Base-by-base conservation (phyloP, 2,113 vertebrate species). In the Corythornis vintsioides region DNA sequence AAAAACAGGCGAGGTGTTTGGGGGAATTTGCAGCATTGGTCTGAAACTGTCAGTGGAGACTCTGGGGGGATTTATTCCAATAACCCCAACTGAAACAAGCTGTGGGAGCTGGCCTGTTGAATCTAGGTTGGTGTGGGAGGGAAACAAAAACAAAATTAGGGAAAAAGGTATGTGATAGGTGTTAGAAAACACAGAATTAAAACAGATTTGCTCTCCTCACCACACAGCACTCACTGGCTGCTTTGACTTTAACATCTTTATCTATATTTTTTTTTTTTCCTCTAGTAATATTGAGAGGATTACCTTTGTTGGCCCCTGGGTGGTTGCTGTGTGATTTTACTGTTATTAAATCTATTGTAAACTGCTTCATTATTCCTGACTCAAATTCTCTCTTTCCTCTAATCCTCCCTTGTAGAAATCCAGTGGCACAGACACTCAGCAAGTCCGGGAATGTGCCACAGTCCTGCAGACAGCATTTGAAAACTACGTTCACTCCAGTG, bases 301-400 rank as follows among this genome's bases (percentile, higher is more conserved):
- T 99, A 99, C 98, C 98, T 99, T 98, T 95, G 97, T 97, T 97
- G 98, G 98, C 98, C 98, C 98, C 98, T 98, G 88, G 97, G 98
- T 98, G 98, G 98, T 98, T 98, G 98, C 98, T 98, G 98, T 98
- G 98, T 99, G 98, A 98, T 99, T 99, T 99, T 98, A 99, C 98
- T 99, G 98, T 99, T 99, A 99, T 99, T 99, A 99, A 99, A 98
- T 98, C 98, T 98, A 97, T 98, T 98, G 98, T 99, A 98, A 99
- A 98, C 98, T 97, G 97, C 98, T 98, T 99, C 98, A 98, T 99
- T 98, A 98, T 99, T 98, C 97, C 97, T 95, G 94, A 96, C 97
- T 97, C 94, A 90, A 83, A 94, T 94, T 97, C 95, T 97, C 86
- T 94, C 95, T 97, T 94, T 95, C 83, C 94, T 97, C 84, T 98